phyloP scores from a whole-genome alignment of 2,888 invertebrate genomes.

The Poecilus cupreus region DNA sequence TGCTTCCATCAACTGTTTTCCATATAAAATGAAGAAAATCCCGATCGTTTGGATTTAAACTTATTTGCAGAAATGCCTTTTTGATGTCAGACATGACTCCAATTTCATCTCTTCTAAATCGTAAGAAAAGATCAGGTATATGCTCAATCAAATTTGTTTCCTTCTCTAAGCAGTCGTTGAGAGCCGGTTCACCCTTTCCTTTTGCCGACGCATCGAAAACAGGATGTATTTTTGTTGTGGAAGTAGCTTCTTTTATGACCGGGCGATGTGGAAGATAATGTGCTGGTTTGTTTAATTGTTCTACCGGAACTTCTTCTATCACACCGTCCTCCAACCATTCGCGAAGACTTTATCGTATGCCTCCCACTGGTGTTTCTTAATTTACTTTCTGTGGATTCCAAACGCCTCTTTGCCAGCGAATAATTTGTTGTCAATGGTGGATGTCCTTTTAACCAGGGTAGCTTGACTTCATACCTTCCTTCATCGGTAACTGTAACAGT shows the following conservation, averaged over 20 bases:
- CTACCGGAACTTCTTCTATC: constrained; percentile 57
- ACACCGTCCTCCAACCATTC: constrained; percentile 64
- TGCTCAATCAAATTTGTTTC: background rate
- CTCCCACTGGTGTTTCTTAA: constrained; percentile 62
- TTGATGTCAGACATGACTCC: constrained; percentile 64
- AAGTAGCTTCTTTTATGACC: constrained; percentile 62
- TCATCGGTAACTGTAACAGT: constrained; percentile 64
- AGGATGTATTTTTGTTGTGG: constrained; percentile 65
- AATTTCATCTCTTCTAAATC: constrained; percentile 59
- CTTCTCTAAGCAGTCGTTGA: background rate
- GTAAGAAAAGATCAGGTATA: constrained; percentile 57
- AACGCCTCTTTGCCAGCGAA: constrained; percentile 63
- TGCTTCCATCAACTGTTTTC: constrained; percentile 54
- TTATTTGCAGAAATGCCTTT: constrained; percentile 65
- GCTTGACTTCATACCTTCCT: constrained; percentile 66
- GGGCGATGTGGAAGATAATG: constrained; percentile 64
- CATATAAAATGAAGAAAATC: constrained; percentile 63
- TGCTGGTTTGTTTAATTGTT: constrained; percentile 35
- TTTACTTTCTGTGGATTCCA: constrained; percentile 63
- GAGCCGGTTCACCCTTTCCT: constrained; percentile 53
- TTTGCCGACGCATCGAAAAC: constrained; percentile 65
- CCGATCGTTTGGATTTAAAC: constrained; percentile 61
- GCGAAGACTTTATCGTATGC: constrained; percentile 64
- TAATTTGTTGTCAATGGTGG: constrained; percentile 65
- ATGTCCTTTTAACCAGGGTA: constrained; percentile 67